Evolutionary conservation across 2,888 invertebrate species (phyloP).

Genomic region (Caprella mutica): DNA sequence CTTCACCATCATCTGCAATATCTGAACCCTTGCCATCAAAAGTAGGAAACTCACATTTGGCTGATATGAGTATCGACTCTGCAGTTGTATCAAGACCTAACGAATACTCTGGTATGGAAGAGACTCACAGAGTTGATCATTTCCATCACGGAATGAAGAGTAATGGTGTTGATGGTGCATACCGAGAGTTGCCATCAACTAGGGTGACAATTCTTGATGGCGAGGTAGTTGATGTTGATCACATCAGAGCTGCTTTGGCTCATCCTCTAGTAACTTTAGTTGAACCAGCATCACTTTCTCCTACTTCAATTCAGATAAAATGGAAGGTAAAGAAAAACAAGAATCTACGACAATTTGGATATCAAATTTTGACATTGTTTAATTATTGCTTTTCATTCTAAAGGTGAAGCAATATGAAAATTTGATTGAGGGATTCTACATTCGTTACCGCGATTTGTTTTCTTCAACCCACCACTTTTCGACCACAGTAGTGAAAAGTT

Average conservation of each 20-base stretch:
- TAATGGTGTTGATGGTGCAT: slow-evolving; percentile 1
- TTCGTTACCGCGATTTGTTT: slow-evolving; percentile 54
- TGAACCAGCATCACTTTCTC: slow-evolving; percentile 46
- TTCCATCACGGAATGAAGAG: too few species aligned
- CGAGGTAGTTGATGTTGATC: too few species aligned
- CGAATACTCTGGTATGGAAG: too few species aligned
- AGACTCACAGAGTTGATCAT: slow-evolving; percentile 36
- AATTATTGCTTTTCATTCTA: neutral
- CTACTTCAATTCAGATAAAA: slow-evolving; percentile 63
- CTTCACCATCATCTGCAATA: slow-evolving; percentile 21
- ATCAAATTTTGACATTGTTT: neutral
- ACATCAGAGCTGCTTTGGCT: slow-evolving; percentile 53
- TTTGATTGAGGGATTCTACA: slow-evolving; percentile 58
- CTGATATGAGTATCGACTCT: slow-evolving; percentile 8
- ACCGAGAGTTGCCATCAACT: neutral
- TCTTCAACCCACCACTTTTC: slow-evolving; percentile 40
- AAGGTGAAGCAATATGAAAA: slow-evolving; percentile 46
- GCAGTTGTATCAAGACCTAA: slow-evolving; percentile 7
- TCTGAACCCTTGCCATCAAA: slow-evolving; percentile 11
- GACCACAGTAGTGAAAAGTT: slow-evolving; percentile 49
- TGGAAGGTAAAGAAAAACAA: slow-evolving; percentile 60
- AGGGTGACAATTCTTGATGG: neutral
- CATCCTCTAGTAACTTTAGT: slow-evolving; percentile 30
- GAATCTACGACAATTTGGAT: neutral
- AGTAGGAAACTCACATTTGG: neutral